phyloP scores from a whole-genome alignment of 35 echinoderm and acorn worm genomes.

The Patiria miniata region DNA sequence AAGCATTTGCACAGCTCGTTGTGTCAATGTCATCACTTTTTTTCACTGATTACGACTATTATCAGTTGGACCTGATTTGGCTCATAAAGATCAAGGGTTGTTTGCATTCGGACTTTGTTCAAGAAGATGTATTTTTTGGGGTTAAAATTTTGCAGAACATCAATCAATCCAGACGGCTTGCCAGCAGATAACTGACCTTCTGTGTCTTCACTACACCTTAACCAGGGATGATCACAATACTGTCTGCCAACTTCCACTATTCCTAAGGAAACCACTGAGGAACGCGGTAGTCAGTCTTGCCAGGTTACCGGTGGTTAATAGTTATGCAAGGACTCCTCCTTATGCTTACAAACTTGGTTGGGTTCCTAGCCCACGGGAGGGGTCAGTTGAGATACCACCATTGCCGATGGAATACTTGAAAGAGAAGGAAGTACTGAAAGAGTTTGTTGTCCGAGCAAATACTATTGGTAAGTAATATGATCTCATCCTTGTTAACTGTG shows the following conservation, averaged over 20 bases:
- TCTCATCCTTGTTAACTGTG: too few relatives aligned
- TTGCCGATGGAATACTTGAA: slow-evolving; percentile 88
- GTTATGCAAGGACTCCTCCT: slow-evolving; percentile 89
- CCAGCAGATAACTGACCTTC: slow-evolving; percentile 65
- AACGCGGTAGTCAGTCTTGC: slow-evolving; percentile 77
- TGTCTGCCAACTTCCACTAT: slow-evolving; percentile 61
- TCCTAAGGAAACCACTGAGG: slow-evolving; percentile 80
- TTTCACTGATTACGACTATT: too few relatives aligned
- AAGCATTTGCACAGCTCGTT: too few relatives aligned
- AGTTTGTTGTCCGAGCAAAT: slow-evolving; percentile 87
- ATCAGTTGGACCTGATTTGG: too few relatives aligned
- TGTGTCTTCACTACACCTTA: slow-evolving; percentile 46
- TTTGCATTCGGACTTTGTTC: too few relatives aligned
- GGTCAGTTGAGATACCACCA: slow-evolving; percentile 70
- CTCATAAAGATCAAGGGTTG: too few relatives aligned
- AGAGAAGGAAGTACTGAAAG: slow-evolving; percentile 84
- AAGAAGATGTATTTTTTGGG: too few relatives aligned
- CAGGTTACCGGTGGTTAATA: slow-evolving; percentile 82
- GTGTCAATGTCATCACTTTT: too few relatives aligned
- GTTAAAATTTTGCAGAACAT: slow-evolving; percentile 32
- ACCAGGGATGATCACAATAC: slow-evolving; percentile 32
- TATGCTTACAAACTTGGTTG: slow-evolving; percentile 93
- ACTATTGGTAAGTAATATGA: slow-evolving; percentile 61
- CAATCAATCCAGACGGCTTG: slow-evolving; percentile 60
- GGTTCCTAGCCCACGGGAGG: slow-evolving; percentile 64